Conservation (phyloP, 2,113 vertebrate genomes). For the Cygnus buccinator region DNA sequence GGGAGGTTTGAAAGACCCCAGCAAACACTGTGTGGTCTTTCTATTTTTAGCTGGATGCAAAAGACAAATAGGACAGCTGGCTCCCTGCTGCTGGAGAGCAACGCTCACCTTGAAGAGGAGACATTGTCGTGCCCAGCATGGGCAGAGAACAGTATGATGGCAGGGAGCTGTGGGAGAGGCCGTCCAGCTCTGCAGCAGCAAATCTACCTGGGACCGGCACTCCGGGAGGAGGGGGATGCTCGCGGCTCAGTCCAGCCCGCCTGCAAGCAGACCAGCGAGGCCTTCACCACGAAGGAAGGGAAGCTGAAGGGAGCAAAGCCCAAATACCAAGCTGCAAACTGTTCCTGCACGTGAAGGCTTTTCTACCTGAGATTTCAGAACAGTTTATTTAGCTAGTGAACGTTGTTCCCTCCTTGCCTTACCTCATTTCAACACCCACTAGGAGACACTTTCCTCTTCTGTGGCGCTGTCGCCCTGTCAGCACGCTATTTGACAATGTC, state of each 20-base stretch:
- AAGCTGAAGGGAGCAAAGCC: background rate
- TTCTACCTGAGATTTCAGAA: background rate
- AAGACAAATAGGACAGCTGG: constrained; percentile 2
- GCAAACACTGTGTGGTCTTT: background rate
- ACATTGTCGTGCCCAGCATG: rapidly evolving
- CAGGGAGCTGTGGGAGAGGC: background rate
- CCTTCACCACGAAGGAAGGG: background rate
- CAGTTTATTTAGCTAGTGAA: background rate
- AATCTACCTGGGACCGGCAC: background rate
- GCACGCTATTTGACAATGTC: rapidly evolving
- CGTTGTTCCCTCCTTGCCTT: background rate
- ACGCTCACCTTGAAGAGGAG: background rate
- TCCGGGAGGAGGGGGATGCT: background rate
- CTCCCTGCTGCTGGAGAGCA: background rate
- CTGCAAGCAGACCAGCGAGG: background rate
- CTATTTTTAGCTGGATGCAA: constrained; percentile 57
- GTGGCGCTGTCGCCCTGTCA: background rate
- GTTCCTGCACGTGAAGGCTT: background rate
- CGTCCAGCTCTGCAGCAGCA: background rate
- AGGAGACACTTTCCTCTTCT: background rate
- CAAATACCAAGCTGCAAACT: background rate
- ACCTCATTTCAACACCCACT: background rate
- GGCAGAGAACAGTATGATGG: background rate
- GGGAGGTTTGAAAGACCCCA: background rate
- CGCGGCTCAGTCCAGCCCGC: background rate